A percentile compares a stretch with the other conserved stretches of the same genome.
phyloP scores from a whole-genome alignment of 2,113 vertebrate species.

The Euleptes europaea region DNA sequence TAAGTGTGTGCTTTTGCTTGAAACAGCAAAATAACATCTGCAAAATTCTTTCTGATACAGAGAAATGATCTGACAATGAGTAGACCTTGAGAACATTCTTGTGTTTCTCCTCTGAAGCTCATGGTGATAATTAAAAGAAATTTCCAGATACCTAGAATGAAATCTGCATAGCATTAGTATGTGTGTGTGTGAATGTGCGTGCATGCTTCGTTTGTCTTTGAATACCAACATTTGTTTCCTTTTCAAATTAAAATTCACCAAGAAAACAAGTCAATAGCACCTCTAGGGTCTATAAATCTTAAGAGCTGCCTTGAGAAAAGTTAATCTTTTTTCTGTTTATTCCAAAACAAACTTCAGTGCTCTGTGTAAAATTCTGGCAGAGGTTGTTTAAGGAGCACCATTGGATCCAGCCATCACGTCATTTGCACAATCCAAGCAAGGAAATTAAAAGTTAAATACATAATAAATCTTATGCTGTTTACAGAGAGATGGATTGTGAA shows the following conservation, averaged over 20 bases:
- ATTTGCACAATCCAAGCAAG: slow-evolving; percentile 17
- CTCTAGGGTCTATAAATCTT: slow-evolving; percentile 48
- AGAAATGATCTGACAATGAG: background rate
- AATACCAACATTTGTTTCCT: slow-evolving; percentile 44
- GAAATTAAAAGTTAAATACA: slow-evolving; percentile 23
- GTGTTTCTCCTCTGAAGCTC: background rate
- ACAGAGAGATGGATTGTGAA: slow-evolving; percentile 28
- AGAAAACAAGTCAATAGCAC: slow-evolving; percentile 47
- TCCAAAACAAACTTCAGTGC: background rate
- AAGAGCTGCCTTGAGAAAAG: slow-evolving; percentile 3
- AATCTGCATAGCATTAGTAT: background rate
- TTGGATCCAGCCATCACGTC: background rate
- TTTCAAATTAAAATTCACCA: slow-evolving; percentile 39
- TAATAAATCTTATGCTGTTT: slow-evolving; percentile 36
- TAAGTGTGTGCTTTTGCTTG: background rate
- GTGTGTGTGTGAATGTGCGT: too few species aligned
- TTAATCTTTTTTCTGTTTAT: slow-evolving; percentile 27
- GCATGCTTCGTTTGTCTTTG: slow-evolving; percentile 28
- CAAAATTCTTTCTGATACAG: background rate
- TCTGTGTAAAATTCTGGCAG: slow-evolving; percentile 23
- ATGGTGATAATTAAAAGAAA: background rate
- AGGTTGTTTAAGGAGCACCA: slow-evolving; percentile 12
- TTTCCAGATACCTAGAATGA: background rate
- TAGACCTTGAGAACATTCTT: background rate
- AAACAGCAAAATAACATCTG: background rate